Percentiles rank a stretch among this genome's conserved stretches.
These are phyloP conservation scores for Anas capensis DNA, from an alignment of 2,797 vertebrate genomes.

Conservation along the genomic window DNA sequence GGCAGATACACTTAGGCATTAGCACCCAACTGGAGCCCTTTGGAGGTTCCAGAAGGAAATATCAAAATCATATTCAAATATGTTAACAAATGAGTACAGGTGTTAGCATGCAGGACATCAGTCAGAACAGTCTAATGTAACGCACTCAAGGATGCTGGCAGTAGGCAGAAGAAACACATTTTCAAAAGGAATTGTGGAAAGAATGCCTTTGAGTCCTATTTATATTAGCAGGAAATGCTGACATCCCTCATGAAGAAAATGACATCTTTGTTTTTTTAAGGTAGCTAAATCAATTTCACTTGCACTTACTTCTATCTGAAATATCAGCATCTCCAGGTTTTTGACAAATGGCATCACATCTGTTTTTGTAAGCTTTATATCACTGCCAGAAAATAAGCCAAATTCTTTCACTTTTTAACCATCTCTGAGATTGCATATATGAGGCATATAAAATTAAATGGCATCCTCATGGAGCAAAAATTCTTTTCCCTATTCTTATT, in stretches of 20 bases:
- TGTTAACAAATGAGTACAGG: background rate
- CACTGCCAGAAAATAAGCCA: background rate
- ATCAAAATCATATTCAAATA: background rate
- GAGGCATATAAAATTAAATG: background rate
- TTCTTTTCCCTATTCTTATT: background rate
- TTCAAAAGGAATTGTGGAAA: background rate
- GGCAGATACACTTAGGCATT: background rate
- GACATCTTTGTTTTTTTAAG: background rate
- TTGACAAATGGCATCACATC: background rate
- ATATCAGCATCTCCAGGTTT: background rate
- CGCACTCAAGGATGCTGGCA: background rate
- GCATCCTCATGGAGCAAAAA: background rate
- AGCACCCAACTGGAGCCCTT: fast-evolving
- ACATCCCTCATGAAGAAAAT: background rate
- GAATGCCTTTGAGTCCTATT: background rate
- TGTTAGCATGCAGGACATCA: background rate
- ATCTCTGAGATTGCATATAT: background rate
- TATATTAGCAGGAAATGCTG: background rate
- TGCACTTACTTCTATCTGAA: background rate
- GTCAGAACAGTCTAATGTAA: background rate
- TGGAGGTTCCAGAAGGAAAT: background rate
- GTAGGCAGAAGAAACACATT: background rate
- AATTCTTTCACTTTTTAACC: background rate
- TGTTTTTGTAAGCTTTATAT: background rate
- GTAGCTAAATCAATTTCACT: background rate